Conservation (phyloP, 2,888 invertebrate species). For the Malthinus flaveolus region DNA sequence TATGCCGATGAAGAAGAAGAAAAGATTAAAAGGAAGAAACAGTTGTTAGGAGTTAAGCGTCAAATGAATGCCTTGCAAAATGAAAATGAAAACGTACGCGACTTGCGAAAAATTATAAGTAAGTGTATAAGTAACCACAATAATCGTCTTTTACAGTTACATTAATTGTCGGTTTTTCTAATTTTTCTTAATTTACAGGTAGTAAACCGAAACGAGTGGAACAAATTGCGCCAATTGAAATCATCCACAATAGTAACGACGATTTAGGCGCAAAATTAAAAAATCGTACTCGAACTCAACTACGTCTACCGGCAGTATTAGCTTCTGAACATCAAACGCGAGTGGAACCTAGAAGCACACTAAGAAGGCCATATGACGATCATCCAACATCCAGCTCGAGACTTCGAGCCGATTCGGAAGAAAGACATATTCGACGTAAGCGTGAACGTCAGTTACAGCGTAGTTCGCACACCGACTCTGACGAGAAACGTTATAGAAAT, state of each 20-base stretch:
- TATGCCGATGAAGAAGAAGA: constrained; percentile 86
- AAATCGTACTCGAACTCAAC: constrained; percentile 11
- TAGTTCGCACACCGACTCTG: constrained; percentile 3
- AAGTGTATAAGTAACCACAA: too few relatives aligned
- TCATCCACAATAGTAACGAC: not conserved
- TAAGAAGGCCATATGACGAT: not conserved
- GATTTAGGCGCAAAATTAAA: constrained; percentile 23
- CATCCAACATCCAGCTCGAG: not conserved
- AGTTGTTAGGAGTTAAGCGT: constrained; percentile 32
- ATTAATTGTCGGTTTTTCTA: too few relatives aligned
- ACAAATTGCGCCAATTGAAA: not conserved
- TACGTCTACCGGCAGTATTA: not conserved
- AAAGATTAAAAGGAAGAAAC: constrained; percentile 55
- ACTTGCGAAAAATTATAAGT: constrained; percentile 32
- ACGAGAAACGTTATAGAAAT: constrained; percentile 13
- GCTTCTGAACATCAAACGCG: not conserved
- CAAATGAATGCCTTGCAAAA: constrained; percentile 3
- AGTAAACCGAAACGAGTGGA: too few relatives aligned
- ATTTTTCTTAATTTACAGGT: too few relatives aligned
- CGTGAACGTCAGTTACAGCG: constrained; percentile 4
- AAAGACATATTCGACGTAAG: constrained; percentile 1
- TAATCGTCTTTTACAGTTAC: too few relatives aligned
- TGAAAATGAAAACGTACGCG: constrained; percentile 19
- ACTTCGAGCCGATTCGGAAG: too few relatives aligned
- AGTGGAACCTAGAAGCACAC: not conserved